Base-by-base conservation (phyloP, 2,797 vertebrate species). In the Bradypus variegatus region DNA sequence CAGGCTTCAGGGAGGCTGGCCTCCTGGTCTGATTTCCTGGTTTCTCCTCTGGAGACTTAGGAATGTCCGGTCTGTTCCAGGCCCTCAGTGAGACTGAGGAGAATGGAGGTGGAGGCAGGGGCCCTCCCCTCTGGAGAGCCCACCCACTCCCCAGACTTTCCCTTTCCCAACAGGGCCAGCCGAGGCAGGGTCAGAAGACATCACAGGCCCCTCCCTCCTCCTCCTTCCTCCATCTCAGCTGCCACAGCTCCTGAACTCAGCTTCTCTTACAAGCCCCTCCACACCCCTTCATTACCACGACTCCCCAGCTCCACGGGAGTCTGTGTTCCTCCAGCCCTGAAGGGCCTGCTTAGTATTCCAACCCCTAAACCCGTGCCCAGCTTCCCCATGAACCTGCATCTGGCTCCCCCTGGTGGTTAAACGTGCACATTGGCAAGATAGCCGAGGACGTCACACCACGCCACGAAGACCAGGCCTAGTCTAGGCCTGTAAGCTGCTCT, bases 21-120 rank as follows among this genome's bases (percentile, higher is more conserved):
- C 79, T 79, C 88, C 29, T 6, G 19, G 45, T 79, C 90, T 88
- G 38, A 77, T 92, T 95, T 94, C 91, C 93, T 86, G 86, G 86
- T 87, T 94, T 93, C 82, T 94, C 72, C 58, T 87, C 87, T 36
- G 33, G 89, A 91, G 94, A 93, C 85, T 94, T 86, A 87, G 92
- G 95, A 96, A 96, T 93, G 94, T 96, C 94, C 89, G 89, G 94
- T 48, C 82, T 82, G 31, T 78, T 53, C 58, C 60, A 60, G 72
- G 14, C 55, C 53, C 48, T 6, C 38, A 55, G 67, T 19, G 18
- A 82, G 73, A 58, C 80, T 0, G 36, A 48, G 60, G 27, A 50
- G 67, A 83, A n/a, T 2, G 36, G 65, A 88, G 91, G 86, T 67
- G 91, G 76, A 76, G 82, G 58, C 91, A 48, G 41, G 2, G 70